Conservation (phyloP, 2,113 vertebrate species). For the Caracal caracal region DNA sequence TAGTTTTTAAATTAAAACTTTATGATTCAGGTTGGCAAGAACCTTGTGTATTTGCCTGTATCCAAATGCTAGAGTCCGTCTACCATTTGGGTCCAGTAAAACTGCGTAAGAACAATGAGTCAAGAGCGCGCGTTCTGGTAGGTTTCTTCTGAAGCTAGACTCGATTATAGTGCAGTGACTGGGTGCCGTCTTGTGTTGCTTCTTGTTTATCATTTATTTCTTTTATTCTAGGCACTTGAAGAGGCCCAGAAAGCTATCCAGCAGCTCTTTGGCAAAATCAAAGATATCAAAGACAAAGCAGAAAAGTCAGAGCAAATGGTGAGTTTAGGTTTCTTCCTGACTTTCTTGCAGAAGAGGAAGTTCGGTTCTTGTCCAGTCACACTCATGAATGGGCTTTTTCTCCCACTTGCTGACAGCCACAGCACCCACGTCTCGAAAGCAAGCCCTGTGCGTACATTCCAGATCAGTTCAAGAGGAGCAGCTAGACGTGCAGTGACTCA, state of each 20-base stretch:
- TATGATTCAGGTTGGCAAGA: neutral
- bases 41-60: neutral
- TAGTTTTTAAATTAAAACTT: constrained; percentile 54
- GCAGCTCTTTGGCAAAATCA: constrained; percentile 98
- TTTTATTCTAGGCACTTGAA: constrained; percentile 93
- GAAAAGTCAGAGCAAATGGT: constrained; percentile 99
- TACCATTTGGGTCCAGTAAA: neutral
- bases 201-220: constrained; percentile 41
- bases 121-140: neutral
- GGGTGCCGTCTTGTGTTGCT: neutral
- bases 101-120: neutral
- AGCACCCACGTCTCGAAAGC: neutral
- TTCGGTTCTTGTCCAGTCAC: neutral
- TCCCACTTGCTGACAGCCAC: neutral
- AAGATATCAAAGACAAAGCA: constrained; percentile 99
- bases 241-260: constrained; percentile 98
- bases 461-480: neutral
- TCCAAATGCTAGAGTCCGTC: neutral
- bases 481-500: constrained; percentile 2
- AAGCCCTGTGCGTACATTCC: neutral
- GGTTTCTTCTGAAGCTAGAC: neutral
- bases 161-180: neutral
- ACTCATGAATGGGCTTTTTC: neutral
- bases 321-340: constrained; percentile 70
- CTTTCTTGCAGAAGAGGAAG: neutral